Base-by-base conservation (phyloP, 2,888 invertebrate species). In the Plebejus argus region DNA sequence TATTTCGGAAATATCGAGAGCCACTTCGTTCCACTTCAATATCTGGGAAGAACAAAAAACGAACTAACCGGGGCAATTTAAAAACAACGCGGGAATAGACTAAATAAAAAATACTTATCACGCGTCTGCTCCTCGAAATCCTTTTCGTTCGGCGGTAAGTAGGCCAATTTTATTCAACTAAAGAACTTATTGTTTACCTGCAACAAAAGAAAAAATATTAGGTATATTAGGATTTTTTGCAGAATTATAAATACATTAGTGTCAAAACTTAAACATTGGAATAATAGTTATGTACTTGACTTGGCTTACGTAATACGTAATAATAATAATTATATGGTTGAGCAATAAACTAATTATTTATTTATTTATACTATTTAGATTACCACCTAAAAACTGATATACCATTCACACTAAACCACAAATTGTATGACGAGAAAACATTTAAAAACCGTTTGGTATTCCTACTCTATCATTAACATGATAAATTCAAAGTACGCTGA, bases 121-220 rank as follows among this genome's bases (percentile, higher is more conserved):
- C 15, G 45, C 39, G 39, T 39, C 45, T 20, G 20, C 66, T 66
- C 18, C 28, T 33, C 15, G 28, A 66, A 28, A 66, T 6, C 66
- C 66, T 33, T 15, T 66, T 66, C 18, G 66, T 33, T 28, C 61
- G 61, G 61, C 61, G 33, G 15, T 66, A 28, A 33, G 61, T 66
- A 66, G 15, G 28, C 28, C 66, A 15, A 66, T 66, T 66, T 33
- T 33, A 66, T 66, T 28, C 10, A 61, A 28, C 61, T 66, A 6
- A 66, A 33, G 66, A 39, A 15, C 39, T 45, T 20, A 71, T 45
- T 74, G 18, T 49, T 53, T 74, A 74, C 74, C 74, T 74, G 74
- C 15, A 74, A 74, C 74, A 74, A 74, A 74, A 39, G 39, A 71
- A 71, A 74, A 53, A 18, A 74, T 4, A 74, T 23, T 53, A 53